phyloP scores from a whole-genome alignment of 2,113 vertebrate species.

The Hydropotes inermis region DNA sequence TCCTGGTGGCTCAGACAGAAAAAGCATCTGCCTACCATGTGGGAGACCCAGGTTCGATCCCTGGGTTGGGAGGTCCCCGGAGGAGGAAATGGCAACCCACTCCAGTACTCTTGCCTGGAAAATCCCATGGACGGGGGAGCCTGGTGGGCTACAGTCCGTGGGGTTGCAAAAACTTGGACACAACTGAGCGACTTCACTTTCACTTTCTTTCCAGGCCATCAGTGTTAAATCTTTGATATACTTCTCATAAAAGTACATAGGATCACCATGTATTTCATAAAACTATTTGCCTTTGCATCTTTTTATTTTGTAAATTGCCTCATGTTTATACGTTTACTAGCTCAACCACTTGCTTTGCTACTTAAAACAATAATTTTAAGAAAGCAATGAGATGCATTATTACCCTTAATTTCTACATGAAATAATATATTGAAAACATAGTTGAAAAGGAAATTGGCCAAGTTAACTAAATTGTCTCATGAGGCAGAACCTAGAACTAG shows the following conservation, averaged over 20 bases:
- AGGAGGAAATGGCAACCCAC: background rate
- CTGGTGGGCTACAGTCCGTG: background rate
- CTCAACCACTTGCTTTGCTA: background rate
- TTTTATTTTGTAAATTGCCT: background rate
- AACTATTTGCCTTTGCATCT: background rate
- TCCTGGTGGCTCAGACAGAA: background rate
- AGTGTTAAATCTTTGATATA: background rate
- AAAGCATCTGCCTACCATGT: background rate
- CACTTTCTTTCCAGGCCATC: background rate
- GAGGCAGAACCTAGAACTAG: background rate
- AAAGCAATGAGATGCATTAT: background rate
- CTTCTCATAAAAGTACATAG: background rate
- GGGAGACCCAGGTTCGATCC: background rate
- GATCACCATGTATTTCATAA: background rate
- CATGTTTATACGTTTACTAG: background rate
- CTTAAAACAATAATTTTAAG: background rate
- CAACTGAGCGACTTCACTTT: rapidly evolving
- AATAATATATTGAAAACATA: background rate
- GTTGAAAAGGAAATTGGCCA: background rate
- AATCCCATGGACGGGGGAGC: background rate
- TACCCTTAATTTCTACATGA: background rate
- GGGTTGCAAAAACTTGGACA: background rate
- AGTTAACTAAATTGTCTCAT: background rate
- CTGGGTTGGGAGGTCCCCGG: background rate
- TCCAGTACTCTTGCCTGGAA: background rate